These are phyloP conservation scores for Bubalus kerabau DNA, from an alignment of 2,113 vertebrate species.

Conservation along the genomic window DNA sequence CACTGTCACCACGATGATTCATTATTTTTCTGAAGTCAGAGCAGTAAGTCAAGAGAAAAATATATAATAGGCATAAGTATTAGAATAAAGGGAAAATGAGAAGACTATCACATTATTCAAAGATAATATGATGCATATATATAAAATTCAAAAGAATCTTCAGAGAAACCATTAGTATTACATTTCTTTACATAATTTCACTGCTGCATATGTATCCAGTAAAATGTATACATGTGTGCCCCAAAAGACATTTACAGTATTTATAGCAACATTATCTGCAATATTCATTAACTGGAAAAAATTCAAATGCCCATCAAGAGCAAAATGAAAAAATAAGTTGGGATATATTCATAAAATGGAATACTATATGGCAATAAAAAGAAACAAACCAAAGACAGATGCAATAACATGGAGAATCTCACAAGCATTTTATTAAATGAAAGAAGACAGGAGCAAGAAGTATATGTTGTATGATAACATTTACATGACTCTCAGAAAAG, in stretches of 20 bases:
- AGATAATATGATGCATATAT: not conserved
- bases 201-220: not conserved
- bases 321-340: not conserved
- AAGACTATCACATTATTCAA: not conserved
- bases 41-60: constrained; percentile 1
- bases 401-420: not conserved
- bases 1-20: not conserved
- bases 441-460: not conserved
- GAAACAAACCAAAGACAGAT: not conserved
- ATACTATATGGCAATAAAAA: not conserved
- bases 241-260: not conserved
- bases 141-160: not conserved
- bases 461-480: not conserved
- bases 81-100: constrained; percentile 2
- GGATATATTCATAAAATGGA: not conserved
- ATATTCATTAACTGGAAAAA: not conserved
- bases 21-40: not conserved
- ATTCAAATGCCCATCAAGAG: not conserved
- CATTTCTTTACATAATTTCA: constrained; percentile 7
- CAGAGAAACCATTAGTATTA: not conserved
- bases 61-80: not conserved
- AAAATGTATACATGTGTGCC: not conserved
- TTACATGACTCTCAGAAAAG: not conserved
- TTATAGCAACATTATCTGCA: not conserved
- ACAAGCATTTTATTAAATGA: not conserved